phyloP scores from a whole-genome alignment of 2,113 vertebrate species.

The Galeopterus variegatus region DNA sequence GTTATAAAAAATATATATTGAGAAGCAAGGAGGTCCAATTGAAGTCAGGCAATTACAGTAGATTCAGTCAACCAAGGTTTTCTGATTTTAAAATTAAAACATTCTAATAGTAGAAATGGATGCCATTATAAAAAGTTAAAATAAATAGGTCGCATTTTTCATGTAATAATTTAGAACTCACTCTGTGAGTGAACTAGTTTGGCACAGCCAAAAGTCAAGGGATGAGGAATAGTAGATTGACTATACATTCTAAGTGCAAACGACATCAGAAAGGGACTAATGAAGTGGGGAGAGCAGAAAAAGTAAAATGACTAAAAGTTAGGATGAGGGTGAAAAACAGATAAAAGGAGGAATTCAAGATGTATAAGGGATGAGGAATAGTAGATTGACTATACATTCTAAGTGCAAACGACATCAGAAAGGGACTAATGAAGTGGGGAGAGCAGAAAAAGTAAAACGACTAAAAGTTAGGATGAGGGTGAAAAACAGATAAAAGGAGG shows the following conservation, averaged over 20 bases:
- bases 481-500: conserved; percentile 49
- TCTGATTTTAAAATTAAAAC: conserved; percentile 58
- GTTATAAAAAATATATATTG: conserved; percentile 20
- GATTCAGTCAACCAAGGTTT: not conserved
- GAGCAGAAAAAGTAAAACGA: not conserved
- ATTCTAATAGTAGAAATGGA: conserved; percentile 26
- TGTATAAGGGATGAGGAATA: not conserved
- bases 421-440: not conserved
- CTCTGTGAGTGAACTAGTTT: not conserved
- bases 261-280: no score
- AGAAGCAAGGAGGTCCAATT: conserved; percentile 2
- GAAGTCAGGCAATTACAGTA: conserved; percentile 26
- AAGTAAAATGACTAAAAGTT: not conserved
- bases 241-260: no score
- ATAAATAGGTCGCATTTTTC: conserved; percentile 35
- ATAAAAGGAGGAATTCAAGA: conserved; percentile 36
- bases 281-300: not conserved
- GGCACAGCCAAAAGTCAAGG: conserved; percentile 3
- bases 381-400: no score
- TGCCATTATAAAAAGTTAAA: conserved; percentile 55
- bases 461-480: not conserved
- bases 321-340: conserved; percentile 28
- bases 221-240: not conserved
- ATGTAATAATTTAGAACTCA: conserved; percentile 53
- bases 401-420: no score